Conservation (phyloP, 2,888 invertebrate genomes). For the Polyploca ridens region DNA sequence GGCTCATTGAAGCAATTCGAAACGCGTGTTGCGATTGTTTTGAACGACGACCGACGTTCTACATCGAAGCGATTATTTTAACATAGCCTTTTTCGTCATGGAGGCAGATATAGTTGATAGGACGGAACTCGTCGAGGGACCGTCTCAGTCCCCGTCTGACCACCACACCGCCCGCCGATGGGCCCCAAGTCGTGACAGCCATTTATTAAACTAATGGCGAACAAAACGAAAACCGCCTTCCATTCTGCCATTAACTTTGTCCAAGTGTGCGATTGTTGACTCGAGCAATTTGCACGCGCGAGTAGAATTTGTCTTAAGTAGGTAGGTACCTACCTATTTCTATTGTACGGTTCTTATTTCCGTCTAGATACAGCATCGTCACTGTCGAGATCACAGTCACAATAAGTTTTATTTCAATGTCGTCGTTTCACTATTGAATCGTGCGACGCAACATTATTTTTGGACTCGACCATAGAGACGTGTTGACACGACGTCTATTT, state of each 20-base stretch:
- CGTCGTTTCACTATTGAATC: constrained; percentile 21
- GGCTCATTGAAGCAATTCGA: not conserved
- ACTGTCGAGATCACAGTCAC: constrained; percentile 28
- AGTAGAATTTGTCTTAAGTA: constrained; percentile 62
- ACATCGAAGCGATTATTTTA: not conserved
- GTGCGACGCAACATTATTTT: constrained; percentile 10
- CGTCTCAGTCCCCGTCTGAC: constrained; percentile 15
- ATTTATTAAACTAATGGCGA: constrained; percentile 76
- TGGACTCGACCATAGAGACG: constrained; percentile 16
- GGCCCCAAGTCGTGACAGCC: constrained; percentile 75
- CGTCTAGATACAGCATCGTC: constrained; percentile 46
- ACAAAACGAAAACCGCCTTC: constrained; percentile 72
- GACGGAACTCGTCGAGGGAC: constrained; percentile 11
- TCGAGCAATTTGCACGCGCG: constrained; percentile 72
- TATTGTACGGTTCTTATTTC: constrained; percentile 68
- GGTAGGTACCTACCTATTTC: constrained; percentile 40
- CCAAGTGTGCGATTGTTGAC: constrained; percentile 66
- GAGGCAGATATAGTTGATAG: constrained; percentile 18
- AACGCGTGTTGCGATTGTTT: constrained; percentile 1
- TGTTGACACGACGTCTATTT: constrained; percentile 12
- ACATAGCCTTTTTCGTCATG: not conserved
- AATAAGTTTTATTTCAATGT: constrained; percentile 36
- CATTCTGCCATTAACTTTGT: constrained; percentile 68
- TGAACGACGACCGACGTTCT: not conserved
- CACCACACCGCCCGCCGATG: constrained; percentile 35